These are phyloP conservation scores for Petrocephalus sullivani DNA, from an alignment of 2,797 vertebrate species.

Conservation along the genomic window DNA sequence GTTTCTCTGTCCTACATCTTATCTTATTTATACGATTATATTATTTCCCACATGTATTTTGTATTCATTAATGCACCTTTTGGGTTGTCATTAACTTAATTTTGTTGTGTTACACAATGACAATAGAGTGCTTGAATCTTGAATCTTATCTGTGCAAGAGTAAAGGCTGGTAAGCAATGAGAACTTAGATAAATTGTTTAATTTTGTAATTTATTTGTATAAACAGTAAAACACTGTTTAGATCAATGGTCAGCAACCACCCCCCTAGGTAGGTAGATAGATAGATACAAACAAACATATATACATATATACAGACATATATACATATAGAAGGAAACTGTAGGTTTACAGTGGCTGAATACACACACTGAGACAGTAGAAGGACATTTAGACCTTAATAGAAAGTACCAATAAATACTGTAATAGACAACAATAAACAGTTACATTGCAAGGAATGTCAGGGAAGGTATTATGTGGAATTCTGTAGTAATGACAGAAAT, in stretches of 20 bases:
- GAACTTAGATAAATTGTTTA: not conserved
- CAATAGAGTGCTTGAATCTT: no score
- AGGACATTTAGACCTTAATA: not conserved
- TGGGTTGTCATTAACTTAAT: no score
- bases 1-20: not conserved
- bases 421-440: not conserved
- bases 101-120: no score
- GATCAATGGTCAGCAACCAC: not conserved
- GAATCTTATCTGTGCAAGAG: not conserved
- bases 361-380: not conserved
- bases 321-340: not conserved
- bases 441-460: not conserved
- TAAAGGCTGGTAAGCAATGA: not conserved
- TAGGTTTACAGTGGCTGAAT: not conserved
- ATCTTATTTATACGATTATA: not conserved
- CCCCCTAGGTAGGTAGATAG: not conserved
- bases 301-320: not conserved
- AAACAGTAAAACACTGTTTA: not conserved
- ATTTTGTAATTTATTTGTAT: not conserved
- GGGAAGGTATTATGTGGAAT: not conserved
- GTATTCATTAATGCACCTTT: no score
- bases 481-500: conserved; percentile 3
- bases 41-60: no score
- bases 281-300: not conserved
- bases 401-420: not conserved